Base-by-base conservation (phyloP, 2,888 invertebrate species). In the Oscheius sp. region DNA sequence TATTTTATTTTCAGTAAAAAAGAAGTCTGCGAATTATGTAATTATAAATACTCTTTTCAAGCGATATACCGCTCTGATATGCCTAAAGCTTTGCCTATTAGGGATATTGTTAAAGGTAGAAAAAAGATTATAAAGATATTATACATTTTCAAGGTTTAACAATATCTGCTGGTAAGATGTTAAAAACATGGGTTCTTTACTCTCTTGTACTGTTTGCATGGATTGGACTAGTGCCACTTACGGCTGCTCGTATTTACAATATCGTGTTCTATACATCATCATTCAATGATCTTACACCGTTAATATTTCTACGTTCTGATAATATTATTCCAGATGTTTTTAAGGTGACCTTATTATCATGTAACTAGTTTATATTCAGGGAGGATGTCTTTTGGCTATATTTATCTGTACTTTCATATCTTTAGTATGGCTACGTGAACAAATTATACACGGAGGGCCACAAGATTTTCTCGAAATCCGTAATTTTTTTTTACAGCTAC, bases 41-140 rank as follows among this genome's bases (percentile, higher is more conserved):
- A 74, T 62, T 94, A 98, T 88, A 91, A 94, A 71, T 98, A 97
- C 88, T 94, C 95, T 2, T 98, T 98, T 86, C 95, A 94, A 85
- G 98, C 98, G 30, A 97, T 98, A 82, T 98, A 98, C 88, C 94
- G 96, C n/a, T 94, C 96, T 30, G 97, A 98, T 87, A 98, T 98
- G 98, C 98, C 98, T n/a, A 91, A 95, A 71, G 90, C 96, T 71
- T 89, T 98, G 82, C 98, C 98, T 0, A 89, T 98, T 32, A 91
- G 91, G 76, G 97, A 97, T 87, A 92, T 98, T 8, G 90, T 94
- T 0, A 92, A 92, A 50, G 98, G 98, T 1, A 44, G n/a, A 2
- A 17, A 2, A 51, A 28, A 41, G 8, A 5, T 59, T 38, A 8
- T 12, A 59, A 24, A 14, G 38, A 17, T 33, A 9, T 5, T 54